Evolutionary conservation across 2,113 vertebrate species (phyloP), one percentile per base, ranked within the genome.

Genomic region (Hippocampus barbouri): DNA sequence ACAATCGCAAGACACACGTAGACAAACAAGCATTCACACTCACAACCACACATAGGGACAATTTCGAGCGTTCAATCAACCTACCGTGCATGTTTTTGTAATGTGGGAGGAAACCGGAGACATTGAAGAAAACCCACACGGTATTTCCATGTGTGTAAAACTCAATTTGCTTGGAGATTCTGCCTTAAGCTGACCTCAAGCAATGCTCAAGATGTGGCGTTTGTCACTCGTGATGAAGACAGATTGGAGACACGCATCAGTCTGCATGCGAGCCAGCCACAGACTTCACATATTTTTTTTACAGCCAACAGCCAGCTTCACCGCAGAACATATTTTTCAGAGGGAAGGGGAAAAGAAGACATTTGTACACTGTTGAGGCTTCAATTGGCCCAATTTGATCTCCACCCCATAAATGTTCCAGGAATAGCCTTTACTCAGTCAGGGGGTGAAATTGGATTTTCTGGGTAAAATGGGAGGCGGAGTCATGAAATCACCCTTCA

Each of bases 361-460:
- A 45, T 77, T 75, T 43, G 60, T 81, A 73, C 3, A 65, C 79
- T 83, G 82, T 82, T 76, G 78, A 82, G 75, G 69, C 80, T 80
- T 79, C 79, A 81, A 57, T 66, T 78, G 66, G 78, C 62, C 74
- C 82, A 87, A 83, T 88, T 85, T 85, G 80, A 87, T 86, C 84
- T 83, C 57, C 40, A 74, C 64, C 74, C 68, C 76, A 80, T 85
- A 86, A 87, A 89, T 80, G 87, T 79, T 88, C 81, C 81, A 76
- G 63, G 78, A 84, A 89, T 87, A 83, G 79, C 83, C 78, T 79
- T 72, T 80, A 73, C 85, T 80, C 20, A 18, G 64, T n/a, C 77
- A 71, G 77, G 72, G 75, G 76, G 78, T 79, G 84, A 89, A 82
- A 89, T 91, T 83, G 69, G 79, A 87, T 88, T 88, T 85, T 83